A percentile compares a stretch with the other conserved stretches of the same genome.
phyloP scores from a whole-genome alignment of 2,888 invertebrate genomes.

The Lycaena phlaeas region DNA sequence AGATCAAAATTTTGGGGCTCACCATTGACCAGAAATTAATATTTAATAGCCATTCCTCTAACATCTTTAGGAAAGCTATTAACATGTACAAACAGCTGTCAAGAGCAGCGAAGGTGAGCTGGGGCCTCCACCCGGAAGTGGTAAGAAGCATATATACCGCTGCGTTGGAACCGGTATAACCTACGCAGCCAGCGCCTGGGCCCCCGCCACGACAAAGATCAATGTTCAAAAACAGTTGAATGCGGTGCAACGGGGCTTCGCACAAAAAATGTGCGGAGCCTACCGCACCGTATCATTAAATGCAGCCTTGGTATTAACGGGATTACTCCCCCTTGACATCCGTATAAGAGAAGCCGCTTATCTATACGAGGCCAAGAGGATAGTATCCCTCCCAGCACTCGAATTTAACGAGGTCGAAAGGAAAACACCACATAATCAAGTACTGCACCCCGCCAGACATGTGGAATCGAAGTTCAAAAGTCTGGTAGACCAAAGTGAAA shows the following conservation, averaged over 20 bases:
- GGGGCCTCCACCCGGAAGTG: conserved; percentile 12
- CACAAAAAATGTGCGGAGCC: conserved; percentile 14
- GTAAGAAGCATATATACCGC: background rate
- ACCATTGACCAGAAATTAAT: conserved; percentile 10
- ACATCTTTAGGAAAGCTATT: conserved; percentile 9
- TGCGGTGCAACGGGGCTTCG: conserved; percentile 11
- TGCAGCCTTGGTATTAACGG: no score
- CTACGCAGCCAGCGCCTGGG: conserved; percentile 17
- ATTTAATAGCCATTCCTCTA: conserved; percentile 4
- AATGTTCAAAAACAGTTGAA: conserved; percentile 8
- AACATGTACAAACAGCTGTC: conserved; percentile 13
- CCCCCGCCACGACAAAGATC: conserved; percentile 7
- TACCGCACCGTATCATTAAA: no score
- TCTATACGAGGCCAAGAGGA: no score
- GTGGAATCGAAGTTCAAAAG: no score
- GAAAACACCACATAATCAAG: no score
- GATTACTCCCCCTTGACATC: no score
- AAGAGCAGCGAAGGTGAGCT: conserved; percentile 4
- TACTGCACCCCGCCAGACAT: no score
- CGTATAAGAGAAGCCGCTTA: no score
- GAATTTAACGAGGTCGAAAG: no score
- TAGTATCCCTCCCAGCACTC: no score
- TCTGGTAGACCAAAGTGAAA: background rate
- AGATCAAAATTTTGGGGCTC: background rate
- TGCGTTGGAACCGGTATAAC: conserved; percentile 11